Evolutionary conservation across 2,888 invertebrate genomes (phyloP).

Genomic region (Saturnia pavonia): DNA sequence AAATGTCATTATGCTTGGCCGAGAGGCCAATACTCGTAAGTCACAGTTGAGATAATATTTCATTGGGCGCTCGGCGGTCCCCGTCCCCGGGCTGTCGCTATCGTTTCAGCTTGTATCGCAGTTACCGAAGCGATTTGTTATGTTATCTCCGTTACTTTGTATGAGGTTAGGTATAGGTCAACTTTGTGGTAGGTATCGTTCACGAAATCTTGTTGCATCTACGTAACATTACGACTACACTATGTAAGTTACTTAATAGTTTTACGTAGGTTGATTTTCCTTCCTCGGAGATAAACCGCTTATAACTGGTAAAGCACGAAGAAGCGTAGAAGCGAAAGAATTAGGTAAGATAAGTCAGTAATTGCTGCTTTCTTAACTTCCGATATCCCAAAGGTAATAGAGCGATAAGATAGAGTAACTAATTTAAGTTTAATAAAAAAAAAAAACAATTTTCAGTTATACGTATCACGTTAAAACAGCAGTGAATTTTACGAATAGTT

Average conservation of each 20-base stretch:
- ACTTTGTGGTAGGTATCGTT: conserved; percentile 56
- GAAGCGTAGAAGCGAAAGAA: neutral
- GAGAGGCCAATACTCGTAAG: conserved; percentile 65
- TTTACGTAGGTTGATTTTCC: conserved; percentile 5
- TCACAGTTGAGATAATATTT: conserved; percentile 71
- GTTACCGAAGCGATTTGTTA: conserved; percentile 74
- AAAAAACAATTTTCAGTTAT: neutral
- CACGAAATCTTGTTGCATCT: conserved; percentile 46
- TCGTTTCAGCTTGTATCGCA: conserved; percentile 66
- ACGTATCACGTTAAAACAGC: neutral
- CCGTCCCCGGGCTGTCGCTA: conserved; percentile 47
- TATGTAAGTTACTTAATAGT: conserved; percentile 13
- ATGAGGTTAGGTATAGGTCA: conserved; percentile 72
- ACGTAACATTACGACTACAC: conserved; percentile 12
- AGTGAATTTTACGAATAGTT: neutral
- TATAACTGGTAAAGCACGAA: neutral
- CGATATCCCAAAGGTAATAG: neutral
- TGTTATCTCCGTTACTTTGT: conserved; percentile 74
- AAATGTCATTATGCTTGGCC: conserved; percentile 77
- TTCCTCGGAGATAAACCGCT: conserved; percentile 7
- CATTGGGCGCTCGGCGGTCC: conserved; percentile 54
- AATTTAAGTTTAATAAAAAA: neutral
- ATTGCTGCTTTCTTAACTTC: neutral
- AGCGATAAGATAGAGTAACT: neutral
- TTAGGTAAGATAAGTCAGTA: neutral